Percentiles rank a stretch among this genome's conserved stretches.
phyloP scores from a whole-genome alignment of 2,888 invertebrate species.

The Hydrotaea cyrtoneurina region DNA sequence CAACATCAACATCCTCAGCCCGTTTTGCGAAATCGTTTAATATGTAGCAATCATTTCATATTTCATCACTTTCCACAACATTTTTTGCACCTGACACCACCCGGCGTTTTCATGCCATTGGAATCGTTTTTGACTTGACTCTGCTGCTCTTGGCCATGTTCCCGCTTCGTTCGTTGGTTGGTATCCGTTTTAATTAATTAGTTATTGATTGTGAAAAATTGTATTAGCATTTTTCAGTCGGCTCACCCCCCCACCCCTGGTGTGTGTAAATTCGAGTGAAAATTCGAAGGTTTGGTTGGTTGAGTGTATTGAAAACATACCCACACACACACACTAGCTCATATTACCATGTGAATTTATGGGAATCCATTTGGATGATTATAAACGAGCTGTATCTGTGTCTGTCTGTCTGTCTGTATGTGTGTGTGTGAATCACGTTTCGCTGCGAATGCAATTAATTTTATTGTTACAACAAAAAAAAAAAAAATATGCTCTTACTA shows the following conservation, averaged over 20 bases:
- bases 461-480: slow-evolving; percentile 27
- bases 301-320: background rate
- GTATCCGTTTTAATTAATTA: slow-evolving; percentile 49
- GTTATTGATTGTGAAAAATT: slow-evolving; percentile 44
- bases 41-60: background rate
- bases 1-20: background rate
- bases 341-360: slow-evolving; percentile 4
- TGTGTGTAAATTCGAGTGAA: background rate
- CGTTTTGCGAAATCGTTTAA: background rate
- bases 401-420: background rate
- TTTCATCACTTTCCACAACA: slow-evolving; percentile 1
- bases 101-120: background rate
- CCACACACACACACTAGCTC: background rate
- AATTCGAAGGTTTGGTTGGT: background rate
- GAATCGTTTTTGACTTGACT: background rate
- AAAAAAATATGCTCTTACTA: slow-evolving; percentile 4
- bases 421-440: slow-evolving; percentile 24
- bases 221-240: slow-evolving; percentile 16
- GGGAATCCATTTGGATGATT: slow-evolving; percentile 22
- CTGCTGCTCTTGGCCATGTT: background rate
- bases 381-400: background rate
- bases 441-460: slow-evolving; percentile 34
- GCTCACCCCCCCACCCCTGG: too few species aligned
- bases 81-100: slow-evolving; percentile 6
- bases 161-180: background rate